Evolutionary conservation across 2,797 vertebrate species (phyloP).

Genomic region (Nannoperca australis): DNA sequence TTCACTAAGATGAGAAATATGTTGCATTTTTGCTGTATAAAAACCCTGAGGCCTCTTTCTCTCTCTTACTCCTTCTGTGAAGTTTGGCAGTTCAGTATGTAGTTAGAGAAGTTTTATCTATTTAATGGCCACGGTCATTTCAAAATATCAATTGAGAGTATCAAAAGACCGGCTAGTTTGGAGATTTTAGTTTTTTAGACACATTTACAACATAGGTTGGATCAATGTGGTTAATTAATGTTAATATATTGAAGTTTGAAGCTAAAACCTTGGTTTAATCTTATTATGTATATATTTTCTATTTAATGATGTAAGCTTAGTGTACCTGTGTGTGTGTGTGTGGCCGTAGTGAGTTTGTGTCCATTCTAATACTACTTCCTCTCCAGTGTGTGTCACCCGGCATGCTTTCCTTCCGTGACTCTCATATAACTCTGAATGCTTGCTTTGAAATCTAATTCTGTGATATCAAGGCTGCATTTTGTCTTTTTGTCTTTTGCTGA

Average conservation of each 20-base stretch:
- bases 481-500: constrained; percentile 60
- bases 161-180: not conserved
- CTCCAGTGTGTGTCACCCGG: constrained; percentile 27
- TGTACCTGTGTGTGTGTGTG: constrained; percentile 5
- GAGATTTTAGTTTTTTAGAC: not conserved
- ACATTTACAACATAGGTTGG: not conserved
- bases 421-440: constrained; percentile 53
- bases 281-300: not conserved
- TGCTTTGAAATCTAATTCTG: constrained; percentile 73
- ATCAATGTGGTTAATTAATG: not conserved
- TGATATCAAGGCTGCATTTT: constrained; percentile 58
- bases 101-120: constrained; percentile 25
- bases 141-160: not conserved
- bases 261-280: not conserved
- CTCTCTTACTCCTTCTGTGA: constrained; percentile 6
- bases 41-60: constrained; percentile 58
- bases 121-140: constrained; percentile 42
- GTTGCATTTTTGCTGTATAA: constrained; percentile 50
- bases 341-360: constrained; percentile 3
- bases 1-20: constrained; percentile 60
- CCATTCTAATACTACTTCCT: constrained; percentile 50
- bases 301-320: not conserved
- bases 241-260: not conserved
- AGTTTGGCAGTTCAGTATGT: constrained; percentile 5
- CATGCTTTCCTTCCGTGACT: constrained; percentile 60